Evolutionary conservation across 2,888 invertebrate genomes (phyloP).

Genomic region (Folsomia candida): DNA sequence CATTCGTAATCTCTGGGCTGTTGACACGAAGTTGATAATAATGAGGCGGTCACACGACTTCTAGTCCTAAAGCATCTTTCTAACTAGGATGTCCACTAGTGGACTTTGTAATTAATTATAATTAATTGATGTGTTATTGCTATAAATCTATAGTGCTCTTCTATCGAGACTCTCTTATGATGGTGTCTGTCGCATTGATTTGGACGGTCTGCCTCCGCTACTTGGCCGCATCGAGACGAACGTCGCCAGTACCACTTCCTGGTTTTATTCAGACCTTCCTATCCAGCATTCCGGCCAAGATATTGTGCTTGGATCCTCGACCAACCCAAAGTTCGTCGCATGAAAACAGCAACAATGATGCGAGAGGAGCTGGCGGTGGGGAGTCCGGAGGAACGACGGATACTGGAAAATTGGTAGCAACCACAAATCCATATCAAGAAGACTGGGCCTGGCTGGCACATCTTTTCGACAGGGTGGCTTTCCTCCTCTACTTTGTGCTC

Average conservation of each 20-base stretch:
- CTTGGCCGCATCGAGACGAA: constrained; percentile 47
- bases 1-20: too few species aligned
- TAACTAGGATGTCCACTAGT: too few species aligned
- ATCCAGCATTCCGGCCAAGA: constrained; percentile 43
- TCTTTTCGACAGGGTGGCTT: constrained; percentile 47
- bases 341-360: not conserved
- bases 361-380: not conserved
- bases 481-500: constrained; percentile 45
- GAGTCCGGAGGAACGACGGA: constrained; percentile 30
- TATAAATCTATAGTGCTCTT: constrained; percentile 45
- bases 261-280: constrained; percentile 43
- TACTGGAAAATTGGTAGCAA: constrained; percentile 41
- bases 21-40: too few species aligned
- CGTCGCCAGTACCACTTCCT: constrained; percentile 50
- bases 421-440: constrained; percentile 45
- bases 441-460: constrained; percentile 51
- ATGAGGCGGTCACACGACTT: too few species aligned
- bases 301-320: constrained; percentile 48
- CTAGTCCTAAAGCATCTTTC: too few species aligned
- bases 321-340: constrained; percentile 32
- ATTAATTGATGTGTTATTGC: too few species aligned
- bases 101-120: not conserved
- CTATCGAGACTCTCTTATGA: constrained; percentile 48
- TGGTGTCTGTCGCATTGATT: constrained; percentile 47
- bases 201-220: constrained; percentile 50